Base-by-base conservation (phyloP, 1,140 invertebrate species). In the Drosophila grimshawi region DNA sequence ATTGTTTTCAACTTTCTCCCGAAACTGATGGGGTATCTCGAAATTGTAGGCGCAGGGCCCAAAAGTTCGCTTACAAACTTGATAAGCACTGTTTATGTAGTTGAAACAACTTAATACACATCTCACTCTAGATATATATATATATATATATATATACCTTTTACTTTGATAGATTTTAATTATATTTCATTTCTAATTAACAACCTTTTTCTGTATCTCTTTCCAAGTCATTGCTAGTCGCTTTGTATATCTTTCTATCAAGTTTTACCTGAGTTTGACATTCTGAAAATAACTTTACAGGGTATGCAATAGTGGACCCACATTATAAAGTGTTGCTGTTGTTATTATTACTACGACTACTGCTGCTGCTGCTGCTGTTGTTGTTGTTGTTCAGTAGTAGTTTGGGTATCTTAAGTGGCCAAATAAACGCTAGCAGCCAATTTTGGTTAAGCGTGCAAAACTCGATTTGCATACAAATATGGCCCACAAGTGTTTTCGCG, bases 401-500 rank as follows among this genome's bases (percentile, higher is more conserved):
- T 52, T 68, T 66, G 46, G 45, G 52, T 68, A 51, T 80, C 73
- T 81, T 74, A 81, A 81, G 78, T 81, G 74, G 62, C 70, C 55
- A 77, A 83, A 79, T 69, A 62, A 60, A 72, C 81, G 76, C 72
- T 80, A 29, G 55, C 61, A 75, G 69, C 81, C 81, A 85, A 78
- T 81, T 85, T 85, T 33, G 81, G 81, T 35, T 63, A 8, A 57
- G 35, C 61, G 60, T 30, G 48, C 30, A 29, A 33, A 43, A n/a
- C 45, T 35, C 48, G 56, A 80, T 85, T 85, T 81, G 78, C 81
- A 85, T 85, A 81, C 74, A 62, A 85, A 85, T 85, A 62, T 86
- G 78, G 81, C 64, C 65, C 78, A 86, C 73, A 86, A 85, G 74
- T 81, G 81, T 75, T 86, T 76, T 70, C 46, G 66, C 81, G 68